Evolutionary conservation across 2,797 vertebrate genomes (phyloP).

Genomic region (Orestias chungarensis): DNA sequence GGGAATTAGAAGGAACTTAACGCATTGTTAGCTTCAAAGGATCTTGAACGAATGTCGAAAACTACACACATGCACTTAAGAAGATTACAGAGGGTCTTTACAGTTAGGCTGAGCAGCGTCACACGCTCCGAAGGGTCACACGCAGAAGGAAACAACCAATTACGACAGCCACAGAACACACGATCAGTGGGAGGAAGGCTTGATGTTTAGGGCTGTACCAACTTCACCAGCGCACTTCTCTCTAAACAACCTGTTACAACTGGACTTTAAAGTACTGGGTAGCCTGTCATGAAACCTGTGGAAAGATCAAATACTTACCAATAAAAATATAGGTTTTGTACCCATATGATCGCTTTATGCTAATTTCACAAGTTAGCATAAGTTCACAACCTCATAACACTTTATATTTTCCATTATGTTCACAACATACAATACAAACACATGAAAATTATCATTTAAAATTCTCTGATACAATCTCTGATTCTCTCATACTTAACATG

Average conservation of each 20-base stretch:
- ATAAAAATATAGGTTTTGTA: conserved; percentile 9
- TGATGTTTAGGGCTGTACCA: conserved; percentile 60
- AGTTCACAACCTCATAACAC: not conserved
- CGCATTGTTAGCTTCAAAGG: conserved; percentile 65
- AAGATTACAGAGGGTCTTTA: conserved; percentile 57
- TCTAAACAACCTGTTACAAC: conserved; percentile 56
- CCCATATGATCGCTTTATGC: not conserved
- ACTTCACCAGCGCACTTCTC: conserved; percentile 31
- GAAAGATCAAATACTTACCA: not conserved
- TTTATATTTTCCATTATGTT: not conserved
- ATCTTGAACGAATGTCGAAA: conserved; percentile 51
- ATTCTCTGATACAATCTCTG: no score
- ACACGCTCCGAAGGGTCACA: conserved; percentile 72
- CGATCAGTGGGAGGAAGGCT: conserved; percentile 37
- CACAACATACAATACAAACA: not conserved
- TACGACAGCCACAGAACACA: conserved; percentile 57
- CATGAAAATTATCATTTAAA: no score
- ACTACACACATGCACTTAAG: conserved; percentile 39
- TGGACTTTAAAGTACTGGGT: conserved; percentile 44
- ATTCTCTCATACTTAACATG: not conserved
- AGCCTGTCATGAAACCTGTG: not conserved
- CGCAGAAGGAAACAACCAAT: conserved; percentile 74
- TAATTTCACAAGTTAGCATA: conserved; percentile 1
- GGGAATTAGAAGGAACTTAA: conserved; percentile 53
- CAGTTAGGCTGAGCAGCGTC: conserved; percentile 58